A percentile compares a stretch with the other conserved stretches of the same genome.
These are phyloP conservation scores for Nemoura dubitans DNA, from an alignment of 2,888 invertebrate genomes.

Conservation along the genomic window DNA sequence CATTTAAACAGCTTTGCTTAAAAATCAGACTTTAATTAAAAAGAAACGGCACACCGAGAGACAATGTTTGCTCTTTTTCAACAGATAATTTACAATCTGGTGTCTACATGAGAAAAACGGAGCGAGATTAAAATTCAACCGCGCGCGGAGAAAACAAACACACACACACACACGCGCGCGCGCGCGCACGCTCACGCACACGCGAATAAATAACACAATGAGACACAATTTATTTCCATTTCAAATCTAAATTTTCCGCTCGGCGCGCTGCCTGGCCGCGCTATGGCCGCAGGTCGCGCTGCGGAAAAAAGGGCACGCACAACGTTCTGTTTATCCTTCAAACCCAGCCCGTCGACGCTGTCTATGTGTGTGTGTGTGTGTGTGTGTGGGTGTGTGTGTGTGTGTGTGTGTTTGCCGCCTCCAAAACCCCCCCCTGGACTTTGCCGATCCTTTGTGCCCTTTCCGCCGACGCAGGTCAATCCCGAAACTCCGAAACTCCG, in stretches of 20 bases:
- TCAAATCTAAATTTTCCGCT: background rate
- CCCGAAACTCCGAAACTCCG: background rate
- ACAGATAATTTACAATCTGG: background rate
- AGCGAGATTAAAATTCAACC: background rate
- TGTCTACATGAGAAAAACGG: background rate
- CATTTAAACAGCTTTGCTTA: background rate
- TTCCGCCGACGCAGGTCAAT: background rate
- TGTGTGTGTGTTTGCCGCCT: too few relatives aligned
- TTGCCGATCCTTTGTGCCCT: background rate
- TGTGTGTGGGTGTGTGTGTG: too few relatives aligned
- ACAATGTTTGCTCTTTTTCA: background rate
- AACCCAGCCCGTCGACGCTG: background rate
- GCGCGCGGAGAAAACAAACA: background rate
- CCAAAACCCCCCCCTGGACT: too few relatives aligned
- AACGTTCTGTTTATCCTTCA: background rate
- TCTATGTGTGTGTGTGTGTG: too few relatives aligned
- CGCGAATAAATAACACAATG: background rate
- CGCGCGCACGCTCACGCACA: background rate
- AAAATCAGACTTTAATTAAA: background rate
- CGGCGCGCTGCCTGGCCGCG: background rate
- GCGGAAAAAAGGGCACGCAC: background rate
- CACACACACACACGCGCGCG: background rate
- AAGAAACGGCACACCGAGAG: background rate
- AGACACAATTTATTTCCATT: background rate
- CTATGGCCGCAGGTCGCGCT: background rate